phyloP scores from a whole-genome alignment of 1,140 invertebrate species.

The Saccostrea glomerata region DNA sequence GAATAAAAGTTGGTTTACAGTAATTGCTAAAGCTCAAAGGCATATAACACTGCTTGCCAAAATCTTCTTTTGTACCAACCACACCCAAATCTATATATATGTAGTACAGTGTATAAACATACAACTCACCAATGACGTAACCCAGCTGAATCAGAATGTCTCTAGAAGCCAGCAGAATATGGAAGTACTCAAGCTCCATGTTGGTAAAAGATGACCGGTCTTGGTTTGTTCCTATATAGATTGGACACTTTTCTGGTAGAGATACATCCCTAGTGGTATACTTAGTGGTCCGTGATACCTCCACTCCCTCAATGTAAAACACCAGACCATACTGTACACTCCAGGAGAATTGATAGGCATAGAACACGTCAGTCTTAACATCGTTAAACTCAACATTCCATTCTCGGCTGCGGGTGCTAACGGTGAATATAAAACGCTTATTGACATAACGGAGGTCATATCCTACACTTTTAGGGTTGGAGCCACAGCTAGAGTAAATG shows the following conservation, averaged over 20 bases:
- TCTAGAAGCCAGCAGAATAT: constrained; percentile 48
- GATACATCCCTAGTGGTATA: constrained; percentile 45
- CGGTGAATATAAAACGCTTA: constrained; percentile 58
- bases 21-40: too few relatives aligned
- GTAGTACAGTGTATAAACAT: too few relatives aligned
- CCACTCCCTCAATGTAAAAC: constrained; percentile 42
- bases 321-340: constrained; percentile 60
- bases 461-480: constrained; percentile 55
- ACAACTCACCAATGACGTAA: constrained; percentile 47
- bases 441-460: constrained; percentile 60
- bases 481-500: constrained; percentile 63
- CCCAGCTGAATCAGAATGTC: constrained; percentile 43
- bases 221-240: constrained; percentile 45
- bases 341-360: constrained; percentile 67
- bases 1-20: too few relatives aligned
- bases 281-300: constrained; percentile 2
- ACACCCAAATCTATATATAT: too few relatives aligned
- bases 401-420: constrained; percentile 62
- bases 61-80: too few relatives aligned
- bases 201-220: constrained; percentile 12
- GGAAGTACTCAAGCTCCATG: constrained; percentile 52
- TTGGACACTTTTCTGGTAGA: constrained; percentile 41
- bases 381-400: constrained; percentile 61
- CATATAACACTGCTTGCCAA: too few relatives aligned
- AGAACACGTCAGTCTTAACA: constrained; percentile 48